These are phyloP conservation scores for Tachypleus tridentatus DNA, from an alignment of 1,140 invertebrate species.

Conservation along the genomic window DNA sequence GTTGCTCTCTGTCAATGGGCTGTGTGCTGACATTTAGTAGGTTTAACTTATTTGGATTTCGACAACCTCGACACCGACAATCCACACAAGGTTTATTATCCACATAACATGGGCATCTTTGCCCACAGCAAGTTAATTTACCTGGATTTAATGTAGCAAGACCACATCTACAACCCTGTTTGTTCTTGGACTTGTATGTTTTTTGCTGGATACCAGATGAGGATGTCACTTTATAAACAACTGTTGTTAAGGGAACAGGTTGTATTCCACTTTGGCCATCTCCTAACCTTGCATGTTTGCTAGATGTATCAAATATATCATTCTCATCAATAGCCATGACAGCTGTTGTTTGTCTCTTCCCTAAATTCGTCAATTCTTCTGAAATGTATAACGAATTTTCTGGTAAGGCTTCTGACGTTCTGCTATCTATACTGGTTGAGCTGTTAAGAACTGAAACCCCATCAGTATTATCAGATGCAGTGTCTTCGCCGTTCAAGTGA, in stretches of 20 bases:
- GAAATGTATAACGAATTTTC: too few relatives aligned
- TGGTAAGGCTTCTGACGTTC: too few relatives aligned
- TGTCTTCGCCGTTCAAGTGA: too few relatives aligned
- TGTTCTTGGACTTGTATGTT: slow-evolving; percentile 11
- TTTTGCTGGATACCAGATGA: slow-evolving; percentile 19
- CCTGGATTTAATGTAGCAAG: slow-evolving; percentile 73
- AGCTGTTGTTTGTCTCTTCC: not conserved
- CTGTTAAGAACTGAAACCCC: too few relatives aligned
- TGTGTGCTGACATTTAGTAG: too few relatives aligned
- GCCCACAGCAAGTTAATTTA: slow-evolving; percentile 81
- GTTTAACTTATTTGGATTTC: slow-evolving; percentile 57
- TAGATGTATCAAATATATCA: too few relatives aligned
- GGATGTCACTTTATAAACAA: not conserved
- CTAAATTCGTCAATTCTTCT: too few relatives aligned
- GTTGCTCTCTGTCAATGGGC: too few relatives aligned
- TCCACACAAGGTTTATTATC: slow-evolving; percentile 70
- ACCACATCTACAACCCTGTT: slow-evolving; percentile 68
- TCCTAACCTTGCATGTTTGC: too few relatives aligned
- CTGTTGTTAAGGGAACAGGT: not conserved
- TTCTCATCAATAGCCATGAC: not conserved
- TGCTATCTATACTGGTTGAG: too few relatives aligned
- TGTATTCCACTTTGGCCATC: not conserved
- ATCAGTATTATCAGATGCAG: too few relatives aligned
- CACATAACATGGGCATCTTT: slow-evolving; percentile 84
- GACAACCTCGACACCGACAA: slow-evolving; percentile 78